phyloP scores from a whole-genome alignment of 2,888 invertebrate species.

The Zaprionus lineosus region DNA sequence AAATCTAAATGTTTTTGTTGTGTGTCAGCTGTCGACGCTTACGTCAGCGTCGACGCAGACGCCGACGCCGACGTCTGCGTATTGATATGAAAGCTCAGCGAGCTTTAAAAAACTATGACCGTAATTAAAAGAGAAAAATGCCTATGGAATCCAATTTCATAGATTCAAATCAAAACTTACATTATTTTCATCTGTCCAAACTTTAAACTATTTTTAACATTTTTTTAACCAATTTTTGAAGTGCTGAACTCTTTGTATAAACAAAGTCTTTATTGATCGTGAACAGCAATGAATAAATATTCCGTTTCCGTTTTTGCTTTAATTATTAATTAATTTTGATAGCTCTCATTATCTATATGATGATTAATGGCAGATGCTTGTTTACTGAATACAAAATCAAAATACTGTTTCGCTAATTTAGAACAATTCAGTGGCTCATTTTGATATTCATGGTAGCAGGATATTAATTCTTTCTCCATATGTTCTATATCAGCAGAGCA shows the following conservation, averaged over 20 bases:
- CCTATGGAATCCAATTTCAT: no score
- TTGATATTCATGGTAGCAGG: conserved; percentile 48
- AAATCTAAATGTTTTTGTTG: conserved; percentile 12
- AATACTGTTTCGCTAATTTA: conserved; percentile 53
- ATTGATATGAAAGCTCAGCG: background rate
- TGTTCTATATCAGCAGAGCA: conserved; percentile 42
- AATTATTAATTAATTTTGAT: no score
- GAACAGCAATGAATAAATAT: no score
- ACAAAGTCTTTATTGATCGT: no score
- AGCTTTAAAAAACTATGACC: background rate
- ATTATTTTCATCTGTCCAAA: no score
- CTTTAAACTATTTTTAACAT: no score
- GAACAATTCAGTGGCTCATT: conserved; percentile 55
- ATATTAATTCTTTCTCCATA: conserved; percentile 45
- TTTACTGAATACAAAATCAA: conserved; percentile 54
- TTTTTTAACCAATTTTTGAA: no score
- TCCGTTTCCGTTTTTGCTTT: no score
- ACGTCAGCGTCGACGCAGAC: background rate
- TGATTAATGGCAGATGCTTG: conserved; percentile 37
- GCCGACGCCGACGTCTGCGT: background rate
- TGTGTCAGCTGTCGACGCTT: conserved; percentile 29
- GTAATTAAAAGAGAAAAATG: no score
- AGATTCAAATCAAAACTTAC: no score
- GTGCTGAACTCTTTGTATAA: no score
- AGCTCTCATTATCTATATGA: no score